A percentile compares a stretch with the other conserved stretches of the same genome.
Conservation (phyloP, 1,140 invertebrate genomes). For the Leptinotarsa texana region DNA sequence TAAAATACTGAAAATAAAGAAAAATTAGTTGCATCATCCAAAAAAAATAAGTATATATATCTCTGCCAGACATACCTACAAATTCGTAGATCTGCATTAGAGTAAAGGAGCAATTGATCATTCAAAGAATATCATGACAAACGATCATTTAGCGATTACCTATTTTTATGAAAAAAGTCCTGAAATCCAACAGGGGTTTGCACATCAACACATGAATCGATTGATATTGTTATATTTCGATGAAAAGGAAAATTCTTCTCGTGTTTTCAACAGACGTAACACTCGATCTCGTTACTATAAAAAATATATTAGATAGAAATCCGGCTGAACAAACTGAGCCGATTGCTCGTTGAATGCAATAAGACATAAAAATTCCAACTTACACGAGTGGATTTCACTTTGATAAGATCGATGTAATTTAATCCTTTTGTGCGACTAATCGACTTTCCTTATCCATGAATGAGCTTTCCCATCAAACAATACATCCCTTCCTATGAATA, state of each 20-base stretch:
- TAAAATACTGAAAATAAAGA: too few relatives aligned
- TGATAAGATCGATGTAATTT: slow-evolving; percentile 21
- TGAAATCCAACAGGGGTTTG: too few relatives aligned
- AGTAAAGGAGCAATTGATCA: too few relatives aligned
- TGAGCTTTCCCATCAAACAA: slow-evolving; percentile 17
- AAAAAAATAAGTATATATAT: too few relatives aligned
- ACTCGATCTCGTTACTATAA: background rate
- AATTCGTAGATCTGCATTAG: too few relatives aligned
- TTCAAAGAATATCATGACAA: too few relatives aligned
- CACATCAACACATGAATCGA: too few relatives aligned
- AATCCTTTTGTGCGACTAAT: slow-evolving; percentile 20
- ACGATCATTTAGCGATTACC: too few relatives aligned
- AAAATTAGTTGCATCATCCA: too few relatives aligned
- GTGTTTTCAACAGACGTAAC: background rate
- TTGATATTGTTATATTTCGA: background rate
- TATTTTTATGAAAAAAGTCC: too few relatives aligned
- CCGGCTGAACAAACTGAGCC: background rate
- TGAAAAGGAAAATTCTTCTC: background rate
- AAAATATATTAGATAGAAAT: background rate
- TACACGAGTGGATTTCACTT: slow-evolving; percentile 21
- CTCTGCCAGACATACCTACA: too few relatives aligned
- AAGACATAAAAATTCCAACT: slow-evolving; percentile 19
- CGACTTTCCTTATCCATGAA: slow-evolving; percentile 25
- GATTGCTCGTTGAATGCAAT: slow-evolving; percentile 13
- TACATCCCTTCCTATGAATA: slow-evolving; percentile 5